A percentile compares a stretch with the other conserved stretches of the same genome.
Conservation (phyloP, 2,113 vertebrate species). For the Opisthocomus hoazin region DNA sequence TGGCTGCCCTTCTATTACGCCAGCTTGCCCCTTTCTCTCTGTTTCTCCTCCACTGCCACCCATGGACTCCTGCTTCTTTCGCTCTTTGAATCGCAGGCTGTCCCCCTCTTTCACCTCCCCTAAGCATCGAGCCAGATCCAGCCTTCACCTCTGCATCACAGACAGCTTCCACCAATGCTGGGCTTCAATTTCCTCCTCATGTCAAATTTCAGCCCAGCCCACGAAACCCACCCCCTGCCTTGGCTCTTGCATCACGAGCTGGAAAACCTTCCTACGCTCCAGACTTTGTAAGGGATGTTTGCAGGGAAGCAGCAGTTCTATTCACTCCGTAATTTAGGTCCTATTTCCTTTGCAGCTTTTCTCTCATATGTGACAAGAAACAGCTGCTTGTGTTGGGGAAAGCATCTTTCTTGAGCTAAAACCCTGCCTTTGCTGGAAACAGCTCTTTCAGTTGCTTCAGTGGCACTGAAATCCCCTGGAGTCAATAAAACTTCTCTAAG, state of each 20-base stretch:
- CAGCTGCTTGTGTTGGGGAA: neutral
- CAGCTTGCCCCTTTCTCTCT: neutral
- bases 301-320: neutral
- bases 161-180: neutral
- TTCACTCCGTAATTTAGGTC: neutral
- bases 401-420: neutral
- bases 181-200: neutral
- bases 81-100: neutral
- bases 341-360: neutral
- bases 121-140: neutral
- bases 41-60: neutral
- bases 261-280: neutral
- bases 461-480: neutral
- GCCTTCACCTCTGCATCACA: constrained; percentile 30
- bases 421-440: neutral
- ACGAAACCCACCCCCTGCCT: neutral
- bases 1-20: neutral
- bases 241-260: neutral
- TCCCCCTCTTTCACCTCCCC: neutral
- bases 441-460: neutral
- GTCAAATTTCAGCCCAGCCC: constrained; percentile 4
- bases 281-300: neutral
- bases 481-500: neutral
- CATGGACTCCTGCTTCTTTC: neutral
- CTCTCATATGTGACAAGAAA: neutral